Evolutionary conservation across 1,140 invertebrate species (phyloP).

Genomic region (Leptinotarsa lineolata): DNA sequence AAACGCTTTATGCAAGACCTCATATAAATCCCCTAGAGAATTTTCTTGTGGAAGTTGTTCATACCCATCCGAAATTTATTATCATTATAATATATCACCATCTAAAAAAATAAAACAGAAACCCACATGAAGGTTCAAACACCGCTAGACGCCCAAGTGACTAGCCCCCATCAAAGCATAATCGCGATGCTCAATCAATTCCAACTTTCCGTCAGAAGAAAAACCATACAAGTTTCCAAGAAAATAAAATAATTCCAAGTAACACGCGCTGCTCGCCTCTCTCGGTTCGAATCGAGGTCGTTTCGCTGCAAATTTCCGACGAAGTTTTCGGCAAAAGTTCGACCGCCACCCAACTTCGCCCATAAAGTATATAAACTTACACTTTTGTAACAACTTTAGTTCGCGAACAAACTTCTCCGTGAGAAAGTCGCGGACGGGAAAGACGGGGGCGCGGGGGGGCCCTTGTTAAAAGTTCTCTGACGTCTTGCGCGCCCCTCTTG

Average conservation of each 20-base stretch:
- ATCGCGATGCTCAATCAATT: background rate
- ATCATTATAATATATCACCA: too few relatives aligned
- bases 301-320: constrained; percentile 1
- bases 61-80: too few relatives aligned
- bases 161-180: background rate
- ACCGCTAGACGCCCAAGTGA: too few relatives aligned
- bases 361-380: constrained; percentile 57
- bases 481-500: constrained; percentile 8
- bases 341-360: constrained; percentile 51
- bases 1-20: too few relatives aligned
- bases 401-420: constrained; percentile 29
- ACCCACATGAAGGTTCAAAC: too few relatives aligned
- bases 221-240: background rate
- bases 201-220: background rate
- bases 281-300: background rate
- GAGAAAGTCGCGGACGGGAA: constrained; percentile 13
- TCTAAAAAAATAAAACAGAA: too few relatives aligned
- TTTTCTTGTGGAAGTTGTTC: too few relatives aligned
- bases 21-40: too few relatives aligned
- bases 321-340: constrained; percentile 8
- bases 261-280: background rate
- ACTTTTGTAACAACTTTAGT: constrained; percentile 57
- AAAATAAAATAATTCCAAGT: background rate
- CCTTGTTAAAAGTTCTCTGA: constrained; percentile 20
- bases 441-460: background rate